Base-by-base conservation (phyloP, 2,797 vertebrate species). In the Microctenopoma stevenorrisi region DNA sequence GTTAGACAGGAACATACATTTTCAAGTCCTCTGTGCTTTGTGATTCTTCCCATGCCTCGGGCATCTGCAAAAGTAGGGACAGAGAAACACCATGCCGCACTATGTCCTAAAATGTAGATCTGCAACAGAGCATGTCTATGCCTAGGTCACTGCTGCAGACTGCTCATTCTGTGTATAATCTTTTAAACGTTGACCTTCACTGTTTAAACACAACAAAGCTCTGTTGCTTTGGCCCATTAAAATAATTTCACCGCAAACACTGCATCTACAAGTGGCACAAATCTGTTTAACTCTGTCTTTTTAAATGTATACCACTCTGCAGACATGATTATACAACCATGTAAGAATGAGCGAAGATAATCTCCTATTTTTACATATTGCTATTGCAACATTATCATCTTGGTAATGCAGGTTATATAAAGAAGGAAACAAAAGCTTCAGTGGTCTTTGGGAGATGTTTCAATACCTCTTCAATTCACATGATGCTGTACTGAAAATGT, bases 401-500 rank as follows among this genome's bases (percentile, higher is more conserved):
- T 33, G 14, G 42, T 50, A 18, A 22, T 63, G 2, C 7, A 15
- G 3, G 18, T 58, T 52, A 42, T 7, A 30, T 15, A 46, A 40
- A 54, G 0, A 38, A 64, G 4, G 22, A 12, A 35, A 43, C 44
- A 30, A 3, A 47, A 42, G 18, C 38, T 25, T 67, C 22, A 37
- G 7, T 5, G 18, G 22, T 22, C 22, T 22, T 22, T 22, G 2
- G 2, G 22, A 22, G 22, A 22, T 22, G 22, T 22, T 22, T 22
- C 22, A 22, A 22, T 15, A 63, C 10, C 7, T 50, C 26, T 44
- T 28, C 38, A 14, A 15, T 61, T 37, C 13, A 2, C 2, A 10
- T 63, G 37, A 67, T 82, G 46, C 18, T 5, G 37, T 12, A 68
- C n/a, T 18, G 33, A 47, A 57, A 68, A 56, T 15, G 49, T 10